phyloP scores from a whole-genome alignment of 2,113 vertebrate species.

The Neoarius graeffei region DNA sequence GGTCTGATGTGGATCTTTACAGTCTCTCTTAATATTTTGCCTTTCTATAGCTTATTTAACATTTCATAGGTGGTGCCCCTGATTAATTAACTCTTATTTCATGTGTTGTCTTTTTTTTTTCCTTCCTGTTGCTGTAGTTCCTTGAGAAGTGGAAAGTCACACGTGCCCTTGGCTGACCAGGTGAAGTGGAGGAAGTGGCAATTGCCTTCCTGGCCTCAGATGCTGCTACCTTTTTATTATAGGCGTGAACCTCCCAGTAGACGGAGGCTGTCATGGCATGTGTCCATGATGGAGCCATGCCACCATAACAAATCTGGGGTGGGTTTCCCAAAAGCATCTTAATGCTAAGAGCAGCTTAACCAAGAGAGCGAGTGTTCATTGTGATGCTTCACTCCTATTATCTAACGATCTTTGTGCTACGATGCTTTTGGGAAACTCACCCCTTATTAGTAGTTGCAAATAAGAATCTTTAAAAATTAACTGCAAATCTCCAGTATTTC shows the following conservation, averaged over 20 bases:
- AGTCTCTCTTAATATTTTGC: neutral
- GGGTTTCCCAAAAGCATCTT: too few relatives aligned
- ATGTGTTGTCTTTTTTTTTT: neutral
- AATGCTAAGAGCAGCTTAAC: too few relatives aligned
- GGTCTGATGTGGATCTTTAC: neutral
- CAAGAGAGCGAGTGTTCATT: too few relatives aligned
- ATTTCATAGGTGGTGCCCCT: neutral
- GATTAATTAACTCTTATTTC: neutral
- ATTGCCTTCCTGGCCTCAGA: conserved; percentile 82
- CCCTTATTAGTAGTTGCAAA: neutral
- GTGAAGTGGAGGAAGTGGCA: conserved; percentile 77
- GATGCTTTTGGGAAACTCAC: too few relatives aligned
- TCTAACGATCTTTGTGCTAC: too few relatives aligned
- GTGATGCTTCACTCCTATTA: too few relatives aligned
- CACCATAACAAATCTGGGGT: neutral
- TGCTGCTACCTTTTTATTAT: conserved; percentile 77
- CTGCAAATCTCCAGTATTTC: neutral
- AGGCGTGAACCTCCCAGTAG: conserved; percentile 77
- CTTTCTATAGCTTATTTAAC: neutral
- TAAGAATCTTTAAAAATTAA: neutral
- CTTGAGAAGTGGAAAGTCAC: conserved; percentile 73
- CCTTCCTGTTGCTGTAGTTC: conserved; percentile 53
- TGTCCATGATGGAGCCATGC: conserved; percentile 68
- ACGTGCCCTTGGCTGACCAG: conserved; percentile 77
- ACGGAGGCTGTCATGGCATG: conserved; percentile 81